These are phyloP conservation scores for Gnathonemus echidnorhynchus DNA, from an alignment of 2,113 vertebrate species.

Conservation along the genomic window DNA sequence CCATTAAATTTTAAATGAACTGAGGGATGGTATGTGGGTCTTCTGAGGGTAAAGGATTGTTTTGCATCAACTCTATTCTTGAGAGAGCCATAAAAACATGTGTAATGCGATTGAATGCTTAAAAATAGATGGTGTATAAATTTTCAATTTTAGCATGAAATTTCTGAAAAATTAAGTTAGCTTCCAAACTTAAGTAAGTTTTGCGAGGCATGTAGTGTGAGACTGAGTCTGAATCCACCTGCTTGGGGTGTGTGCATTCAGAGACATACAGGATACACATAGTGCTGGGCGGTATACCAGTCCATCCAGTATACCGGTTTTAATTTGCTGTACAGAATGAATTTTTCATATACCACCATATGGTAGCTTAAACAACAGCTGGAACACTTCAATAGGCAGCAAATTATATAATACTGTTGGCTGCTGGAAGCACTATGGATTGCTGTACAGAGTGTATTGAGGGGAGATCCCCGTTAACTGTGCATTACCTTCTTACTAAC, in stretches of 20 bases:
- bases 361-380: background rate
- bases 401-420: background rate
- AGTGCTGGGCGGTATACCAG: background rate
- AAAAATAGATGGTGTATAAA: slow-evolving; percentile 41
- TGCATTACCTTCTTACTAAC: background rate
- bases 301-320: background rate
- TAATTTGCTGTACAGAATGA: background rate
- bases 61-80: slow-evolving; percentile 38
- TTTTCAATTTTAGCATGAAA: slow-evolving; percentile 26
- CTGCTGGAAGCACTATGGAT: background rate
- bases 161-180: slow-evolving; percentile 32
- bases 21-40: slow-evolving; percentile 36
- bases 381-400: background rate
- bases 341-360: background rate
- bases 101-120: slow-evolving; percentile 28
- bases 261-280: background rate
- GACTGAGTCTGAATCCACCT: slow-evolving; percentile 7
- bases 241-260: background rate
- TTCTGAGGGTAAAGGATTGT: slow-evolving; percentile 18
- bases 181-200: slow-evolving; percentile 15
- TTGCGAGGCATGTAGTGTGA: slow-evolving; percentile 1
- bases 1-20: slow-evolving; percentile 43
- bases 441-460: background rate
- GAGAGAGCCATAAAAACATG: slow-evolving; percentile 34
- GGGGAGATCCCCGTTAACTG: background rate